Evolutionary conservation across 92 coral and sea anemone species (phyloP).

Genomic region (Zoanthus sansibaricus): DNA sequence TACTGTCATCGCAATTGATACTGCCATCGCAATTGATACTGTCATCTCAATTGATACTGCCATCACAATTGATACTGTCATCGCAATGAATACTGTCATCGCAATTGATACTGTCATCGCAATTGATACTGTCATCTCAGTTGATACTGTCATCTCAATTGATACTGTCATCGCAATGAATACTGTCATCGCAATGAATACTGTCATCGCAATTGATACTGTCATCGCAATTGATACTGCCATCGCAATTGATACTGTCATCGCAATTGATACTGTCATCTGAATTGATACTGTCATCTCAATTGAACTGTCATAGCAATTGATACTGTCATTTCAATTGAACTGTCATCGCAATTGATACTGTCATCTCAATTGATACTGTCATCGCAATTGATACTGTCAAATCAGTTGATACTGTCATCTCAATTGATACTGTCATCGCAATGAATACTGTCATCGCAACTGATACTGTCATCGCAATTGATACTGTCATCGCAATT

Average conservation of each 20-base stretch:
- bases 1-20: neutral
- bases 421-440: neutral
- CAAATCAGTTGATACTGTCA: too few species aligned
- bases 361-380: neutral
- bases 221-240: neutral
- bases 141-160: neutral
- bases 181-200: neutral
- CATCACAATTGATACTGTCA: neutral
- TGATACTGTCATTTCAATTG: neutral
- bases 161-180: neutral
- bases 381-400: neutral
- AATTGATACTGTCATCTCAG: neutral
- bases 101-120: neutral
- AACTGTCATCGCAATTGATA: neutral
- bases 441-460: neutral
- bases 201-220: neutral
- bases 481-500: neutral
- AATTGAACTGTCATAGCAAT: neutral
- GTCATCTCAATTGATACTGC: neutral
- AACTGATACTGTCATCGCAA: neutral
- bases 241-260: neutral
- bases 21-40: neutral
- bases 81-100: neutral
- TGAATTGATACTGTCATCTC: neutral
- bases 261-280: neutral